Conservation (phyloP, 1,140 invertebrate genomes). For the Hylyphantes graminicola region DNA sequence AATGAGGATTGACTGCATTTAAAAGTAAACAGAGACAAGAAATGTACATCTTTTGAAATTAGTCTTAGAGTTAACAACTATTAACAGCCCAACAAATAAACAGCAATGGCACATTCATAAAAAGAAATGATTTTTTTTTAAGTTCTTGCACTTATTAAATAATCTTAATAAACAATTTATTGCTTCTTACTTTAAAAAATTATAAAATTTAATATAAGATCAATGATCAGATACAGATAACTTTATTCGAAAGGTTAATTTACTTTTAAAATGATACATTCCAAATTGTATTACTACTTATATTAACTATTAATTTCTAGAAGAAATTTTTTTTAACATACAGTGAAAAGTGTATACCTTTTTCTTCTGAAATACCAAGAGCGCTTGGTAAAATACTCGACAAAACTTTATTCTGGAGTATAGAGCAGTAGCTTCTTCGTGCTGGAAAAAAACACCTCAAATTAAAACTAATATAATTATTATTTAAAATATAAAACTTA, state of each 20-base stretch:
- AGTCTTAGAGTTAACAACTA: too few relatives aligned
- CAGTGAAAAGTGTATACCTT: conserved; percentile 66
- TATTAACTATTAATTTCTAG: background rate
- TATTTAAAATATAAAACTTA: too few relatives aligned
- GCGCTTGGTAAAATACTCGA: conserved; percentile 83
- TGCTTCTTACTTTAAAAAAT: too few relatives aligned
- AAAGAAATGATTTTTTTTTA: too few relatives aligned
- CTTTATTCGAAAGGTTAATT: background rate
- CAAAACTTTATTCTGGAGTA: conserved; percentile 86
- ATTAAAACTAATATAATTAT: background rate
- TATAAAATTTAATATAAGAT: background rate
- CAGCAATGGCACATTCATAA: too few relatives aligned
- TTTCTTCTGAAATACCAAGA: conserved; percentile 76
- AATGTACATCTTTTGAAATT: too few relatives aligned
- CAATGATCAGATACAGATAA: background rate
- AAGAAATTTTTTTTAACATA: background rate
- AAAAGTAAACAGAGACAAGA: too few relatives aligned
- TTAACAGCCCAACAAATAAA: too few relatives aligned
- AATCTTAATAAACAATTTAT: too few relatives aligned
- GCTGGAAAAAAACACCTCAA: conserved; percentile 64
- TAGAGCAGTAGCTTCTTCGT: conserved; percentile 73
- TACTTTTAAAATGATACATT: too few relatives aligned
- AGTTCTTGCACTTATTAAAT: too few relatives aligned
- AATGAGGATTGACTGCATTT: too few relatives aligned
- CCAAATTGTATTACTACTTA: background rate